Base-by-base conservation (phyloP, 2,113 vertebrate species). In the Orientallactaga bullata region DNA sequence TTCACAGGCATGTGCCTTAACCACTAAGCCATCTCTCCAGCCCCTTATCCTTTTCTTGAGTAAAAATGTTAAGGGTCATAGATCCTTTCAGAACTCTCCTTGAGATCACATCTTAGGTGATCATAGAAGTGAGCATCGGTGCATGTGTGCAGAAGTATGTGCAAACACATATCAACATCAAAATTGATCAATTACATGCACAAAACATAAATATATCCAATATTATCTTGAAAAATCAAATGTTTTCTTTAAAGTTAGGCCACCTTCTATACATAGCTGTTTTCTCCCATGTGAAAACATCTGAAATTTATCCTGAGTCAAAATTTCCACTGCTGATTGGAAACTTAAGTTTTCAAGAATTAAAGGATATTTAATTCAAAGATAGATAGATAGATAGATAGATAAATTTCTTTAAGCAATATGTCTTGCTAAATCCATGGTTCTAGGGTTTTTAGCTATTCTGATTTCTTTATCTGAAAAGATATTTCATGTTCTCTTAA, bases 351-450 rank as follows among this genome's bases (percentile, higher is more conserved):
- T 72, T 81, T n/a, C n/a, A 51, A 24, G 35, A 77, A 35, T 73
- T 55, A 78, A 89, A 4, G 5, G 23, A 68, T 68, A 69, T 37
- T 87, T 18, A 68, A 24, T 85, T 88, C 68, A 60, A 71, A 68
- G 72, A 18, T 73, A 94, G 88, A 72, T 85, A 3, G 18, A 79
- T 86, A 94, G 88, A 72, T 85, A n/a, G n/a, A n/a, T n/a, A 94
- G 88, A 72, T 85, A 3, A 18, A 79, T 86, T 92, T 83, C 68
- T 42, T 88, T 91, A 63, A 32, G 32, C 15, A 71, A 58, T n/a
- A 2, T 69, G 51, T 1, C 86, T 83, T 86, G 4, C 73, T 77
- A 30, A 82, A 86, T 15, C 88, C 58, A n/a, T 88, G 37, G 79
- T 83, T 96, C 92, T 42, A 65, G 21, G 26, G 8, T 61, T 69